Percentiles rank a stretch among this genome's conserved stretches.
Evolutionary conservation across 1,140 invertebrate species (phyloP).

Genomic region (Colletes gigas): DNA sequence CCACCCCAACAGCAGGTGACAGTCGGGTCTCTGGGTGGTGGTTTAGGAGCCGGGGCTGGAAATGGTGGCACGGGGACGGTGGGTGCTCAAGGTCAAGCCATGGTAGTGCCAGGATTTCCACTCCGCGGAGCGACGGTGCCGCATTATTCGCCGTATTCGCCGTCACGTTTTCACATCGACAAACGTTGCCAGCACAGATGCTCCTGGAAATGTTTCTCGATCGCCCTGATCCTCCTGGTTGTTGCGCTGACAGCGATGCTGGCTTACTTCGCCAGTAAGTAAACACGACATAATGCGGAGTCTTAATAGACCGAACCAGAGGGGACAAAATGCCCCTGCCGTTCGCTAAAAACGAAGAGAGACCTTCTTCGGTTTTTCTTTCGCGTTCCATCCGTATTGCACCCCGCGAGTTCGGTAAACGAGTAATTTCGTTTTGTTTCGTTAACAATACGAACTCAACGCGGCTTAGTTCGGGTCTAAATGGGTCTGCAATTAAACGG

Average conservation of each 20-base stretch:
- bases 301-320: background rate
- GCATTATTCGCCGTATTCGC: constrained; percentile 91
- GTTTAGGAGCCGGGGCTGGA: constrained; percentile 73
- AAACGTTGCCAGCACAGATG: constrained; percentile 95
- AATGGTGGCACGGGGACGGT: constrained; percentile 77
- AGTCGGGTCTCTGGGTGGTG: constrained; percentile 74
- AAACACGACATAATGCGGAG: background rate
- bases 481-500: too few relatives aligned
- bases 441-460: too few relatives aligned
- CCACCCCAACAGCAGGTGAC: constrained; percentile 81
- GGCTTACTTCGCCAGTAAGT: constrained; percentile 96
- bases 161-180: constrained; percentile 95
- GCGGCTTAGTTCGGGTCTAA: too few relatives aligned
- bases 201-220: constrained; percentile 96
- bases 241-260: constrained; percentile 94
- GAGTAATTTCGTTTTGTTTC: too few relatives aligned
- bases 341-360: too few relatives aligned
- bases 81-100: constrained; percentile 80
- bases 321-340: too few relatives aligned
- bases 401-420: too few relatives aligned
- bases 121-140: constrained; percentile 86
- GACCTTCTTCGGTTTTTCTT: too few relatives aligned
- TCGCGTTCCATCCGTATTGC: too few relatives aligned
- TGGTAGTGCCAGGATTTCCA: constrained; percentile 91
- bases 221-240: constrained; percentile 93